phyloP scores from a whole-genome alignment of 2,113 vertebrate genomes.

The Centropristis striata region DNA sequence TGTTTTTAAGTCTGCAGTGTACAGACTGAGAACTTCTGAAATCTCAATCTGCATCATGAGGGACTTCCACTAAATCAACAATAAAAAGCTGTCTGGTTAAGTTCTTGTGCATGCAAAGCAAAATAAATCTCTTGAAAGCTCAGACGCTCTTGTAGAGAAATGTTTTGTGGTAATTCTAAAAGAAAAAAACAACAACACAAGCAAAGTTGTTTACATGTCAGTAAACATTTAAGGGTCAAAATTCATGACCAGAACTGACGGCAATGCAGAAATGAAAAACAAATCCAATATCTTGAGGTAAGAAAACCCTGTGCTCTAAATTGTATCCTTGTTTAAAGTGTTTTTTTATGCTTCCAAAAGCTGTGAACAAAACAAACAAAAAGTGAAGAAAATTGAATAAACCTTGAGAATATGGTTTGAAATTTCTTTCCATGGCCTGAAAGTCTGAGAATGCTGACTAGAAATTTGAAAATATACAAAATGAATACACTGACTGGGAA shows the following conservation, averaged over 20 bases:
- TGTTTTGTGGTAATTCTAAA: not conserved
- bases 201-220: not conserved
- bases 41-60: not conserved
- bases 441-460: not conserved
- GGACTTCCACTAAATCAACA: conserved; percentile 18
- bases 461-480: not conserved
- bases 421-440: not conserved
- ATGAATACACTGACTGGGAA: not conserved
- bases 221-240: not conserved
- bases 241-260: not conserved
- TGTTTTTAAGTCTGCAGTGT: not conserved
- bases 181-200: not conserved
- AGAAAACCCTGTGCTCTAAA: not conserved
- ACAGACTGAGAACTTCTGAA: conserved; percentile 3
- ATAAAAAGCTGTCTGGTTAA: not conserved
- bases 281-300: not conserved
- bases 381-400: not conserved
- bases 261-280: not conserved
- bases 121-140: not conserved
- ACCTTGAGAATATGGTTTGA: not conserved
- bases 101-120: not conserved
- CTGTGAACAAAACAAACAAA: not conserved
- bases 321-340: not conserved
- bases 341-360: not conserved
- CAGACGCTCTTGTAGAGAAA: not conserved